Conservation (phyloP, 2,113 vertebrate genomes). For the Chaetodon auriga region DNA sequence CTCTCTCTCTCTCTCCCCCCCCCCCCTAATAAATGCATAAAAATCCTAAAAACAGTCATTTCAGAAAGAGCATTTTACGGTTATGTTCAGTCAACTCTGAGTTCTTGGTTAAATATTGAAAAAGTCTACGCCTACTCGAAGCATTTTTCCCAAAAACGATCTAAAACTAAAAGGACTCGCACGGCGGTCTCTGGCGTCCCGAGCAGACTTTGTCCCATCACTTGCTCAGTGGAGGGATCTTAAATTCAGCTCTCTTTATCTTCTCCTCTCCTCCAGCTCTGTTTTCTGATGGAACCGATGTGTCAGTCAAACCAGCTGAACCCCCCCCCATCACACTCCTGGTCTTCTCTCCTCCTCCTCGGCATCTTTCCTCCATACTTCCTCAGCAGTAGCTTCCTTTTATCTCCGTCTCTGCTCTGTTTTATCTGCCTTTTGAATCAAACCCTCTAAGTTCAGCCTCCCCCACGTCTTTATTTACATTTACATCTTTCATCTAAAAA, state of each 20-base stretch:
- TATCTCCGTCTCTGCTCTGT: not conserved
- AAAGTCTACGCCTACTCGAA: not conserved
- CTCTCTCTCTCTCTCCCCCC: too few species aligned
- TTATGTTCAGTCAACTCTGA: not conserved
- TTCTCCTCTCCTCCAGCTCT: not conserved
- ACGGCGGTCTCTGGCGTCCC: too few species aligned
- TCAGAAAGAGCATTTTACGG: not conserved
- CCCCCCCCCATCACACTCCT: not conserved
- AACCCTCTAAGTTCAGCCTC: not conserved
- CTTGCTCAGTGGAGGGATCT: too few species aligned
- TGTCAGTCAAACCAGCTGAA: slow-evolving; percentile 5
- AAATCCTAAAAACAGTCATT: not conserved
- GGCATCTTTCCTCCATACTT: not conserved
- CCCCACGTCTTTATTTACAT: not conserved
- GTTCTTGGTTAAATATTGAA: not conserved
- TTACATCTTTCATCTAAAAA: not conserved
- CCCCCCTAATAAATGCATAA: not conserved
- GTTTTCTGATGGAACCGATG: slow-evolving; percentile 14
- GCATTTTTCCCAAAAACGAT: too few species aligned
- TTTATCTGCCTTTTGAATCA: not conserved
- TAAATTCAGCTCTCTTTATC: too few species aligned
- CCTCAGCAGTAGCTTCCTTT: not conserved
- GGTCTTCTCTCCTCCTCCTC: slow-evolving; percentile 18
- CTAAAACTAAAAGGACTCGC: too few species aligned
- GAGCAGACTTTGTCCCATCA: too few species aligned